Percentiles rank a stretch among this genome's conserved stretches.
phyloP scores from a whole-genome alignment of 2,113 vertebrate species.

The Callorhinus ursinus region DNA sequence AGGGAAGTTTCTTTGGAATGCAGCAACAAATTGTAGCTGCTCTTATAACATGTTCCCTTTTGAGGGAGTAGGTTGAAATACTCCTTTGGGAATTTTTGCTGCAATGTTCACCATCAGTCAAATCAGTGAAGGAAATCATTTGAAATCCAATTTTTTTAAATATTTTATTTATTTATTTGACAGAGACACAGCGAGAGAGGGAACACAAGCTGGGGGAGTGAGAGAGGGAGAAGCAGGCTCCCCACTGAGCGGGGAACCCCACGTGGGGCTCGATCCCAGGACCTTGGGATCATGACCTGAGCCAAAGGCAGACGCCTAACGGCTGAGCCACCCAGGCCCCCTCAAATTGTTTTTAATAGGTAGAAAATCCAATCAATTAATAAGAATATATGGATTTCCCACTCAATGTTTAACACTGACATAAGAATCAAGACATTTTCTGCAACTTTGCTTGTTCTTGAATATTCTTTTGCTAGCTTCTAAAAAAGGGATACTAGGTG shows the following conservation, averaged over 20 bases:
- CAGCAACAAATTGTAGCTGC: background rate
- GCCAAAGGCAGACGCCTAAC: too few species aligned
- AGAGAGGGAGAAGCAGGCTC: too few species aligned
- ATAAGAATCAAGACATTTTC: background rate
- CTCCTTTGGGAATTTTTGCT: background rate
- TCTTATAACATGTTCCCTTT: background rate
- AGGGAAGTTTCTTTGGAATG: background rate
- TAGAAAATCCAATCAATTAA: background rate
- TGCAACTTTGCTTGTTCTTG: background rate
- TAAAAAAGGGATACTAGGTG: background rate
- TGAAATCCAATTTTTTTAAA: background rate
- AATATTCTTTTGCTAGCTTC: background rate
- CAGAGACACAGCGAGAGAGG: too few species aligned
- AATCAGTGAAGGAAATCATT: background rate
- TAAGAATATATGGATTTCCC: background rate
- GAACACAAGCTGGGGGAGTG: too few species aligned
- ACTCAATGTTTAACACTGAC: background rate
- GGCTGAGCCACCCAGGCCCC: too few species aligned
- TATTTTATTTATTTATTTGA: too few species aligned
- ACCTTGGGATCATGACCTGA: too few species aligned
- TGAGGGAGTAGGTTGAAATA: background rate
- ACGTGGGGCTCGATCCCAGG: too few species aligned
- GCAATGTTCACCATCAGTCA: background rate
- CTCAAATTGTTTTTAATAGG: background rate
- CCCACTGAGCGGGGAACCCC: too few species aligned